Evolutionary conservation across 2,888 invertebrate genomes (phyloP).

Genomic region (Coenonympha arcania): DNA sequence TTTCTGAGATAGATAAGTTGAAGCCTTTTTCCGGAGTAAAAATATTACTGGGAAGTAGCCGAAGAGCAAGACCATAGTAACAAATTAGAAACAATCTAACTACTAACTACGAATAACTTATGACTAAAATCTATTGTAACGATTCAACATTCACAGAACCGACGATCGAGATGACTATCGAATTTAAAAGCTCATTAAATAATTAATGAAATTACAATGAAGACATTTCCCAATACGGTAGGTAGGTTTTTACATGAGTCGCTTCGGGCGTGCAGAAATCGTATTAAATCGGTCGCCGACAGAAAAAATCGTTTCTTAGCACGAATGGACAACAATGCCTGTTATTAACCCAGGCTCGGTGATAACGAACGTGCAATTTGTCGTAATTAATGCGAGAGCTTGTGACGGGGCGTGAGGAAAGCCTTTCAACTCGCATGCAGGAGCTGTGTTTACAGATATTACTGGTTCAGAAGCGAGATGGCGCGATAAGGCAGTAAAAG

Average conservation of each 20-base stretch:
- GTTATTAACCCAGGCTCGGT: slow-evolving; percentile 68
- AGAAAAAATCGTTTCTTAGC: slow-evolving; percentile 67
- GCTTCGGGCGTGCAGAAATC: slow-evolving; percentile 50
- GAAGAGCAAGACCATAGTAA: no score
- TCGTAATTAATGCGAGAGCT: slow-evolving; percentile 61
- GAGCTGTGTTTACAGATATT: slow-evolving; percentile 51
- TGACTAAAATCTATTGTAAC: no score
- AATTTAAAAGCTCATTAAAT: neutral
- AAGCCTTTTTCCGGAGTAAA: no score
- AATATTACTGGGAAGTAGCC: no score
- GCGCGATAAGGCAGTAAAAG: slow-evolving; percentile 49
- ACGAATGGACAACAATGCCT: slow-evolving; percentile 69
- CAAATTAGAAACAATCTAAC: no score
- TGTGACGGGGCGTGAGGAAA: slow-evolving; percentile 66
- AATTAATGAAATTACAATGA: slow-evolving; percentile 40
- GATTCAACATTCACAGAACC: neutral
- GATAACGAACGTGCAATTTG: slow-evolving; percentile 70
- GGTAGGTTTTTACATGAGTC: slow-evolving; percentile 44
- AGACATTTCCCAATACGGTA: slow-evolving; percentile 41
- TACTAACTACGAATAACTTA: no score
- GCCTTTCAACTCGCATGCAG: slow-evolving; percentile 63
- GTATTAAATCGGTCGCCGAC: slow-evolving; percentile 68
- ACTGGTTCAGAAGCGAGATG: slow-evolving; percentile 50
- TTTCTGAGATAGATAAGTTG: no score
- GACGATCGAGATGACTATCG: no score